Evolutionary conservation across 2,797 vertebrate genomes (phyloP).

Genomic region (Girardinus metallicus): DNA sequence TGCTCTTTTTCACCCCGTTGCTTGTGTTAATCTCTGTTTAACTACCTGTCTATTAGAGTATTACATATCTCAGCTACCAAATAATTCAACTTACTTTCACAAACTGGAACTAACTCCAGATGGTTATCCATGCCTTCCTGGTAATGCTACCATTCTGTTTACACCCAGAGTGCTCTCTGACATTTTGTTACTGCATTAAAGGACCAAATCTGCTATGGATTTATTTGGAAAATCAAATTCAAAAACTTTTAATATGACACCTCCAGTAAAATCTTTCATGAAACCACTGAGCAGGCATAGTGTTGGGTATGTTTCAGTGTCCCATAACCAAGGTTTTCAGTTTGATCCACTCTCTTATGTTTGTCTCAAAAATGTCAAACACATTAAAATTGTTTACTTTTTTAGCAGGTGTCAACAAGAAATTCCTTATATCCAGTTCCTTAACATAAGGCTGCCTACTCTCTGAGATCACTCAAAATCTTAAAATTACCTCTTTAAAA

Average conservation of each 20-base stretch:
- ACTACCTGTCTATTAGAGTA: conserved; percentile 52
- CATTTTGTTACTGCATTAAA: conserved; percentile 3
- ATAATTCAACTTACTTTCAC: conserved; percentile 39
- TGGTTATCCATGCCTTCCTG: conserved; percentile 8
- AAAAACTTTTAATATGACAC: neutral
- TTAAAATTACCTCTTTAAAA: neutral
- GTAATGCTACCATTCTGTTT: conserved; percentile 12
- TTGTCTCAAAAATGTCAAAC: neutral
- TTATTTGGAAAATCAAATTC: neutral
- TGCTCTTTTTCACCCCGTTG: conserved; percentile 39
- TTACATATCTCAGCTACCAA: conserved; percentile 26
- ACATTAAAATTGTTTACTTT: neutral
- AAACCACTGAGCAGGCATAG: neutral
- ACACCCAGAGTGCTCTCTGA: conserved; percentile 66
- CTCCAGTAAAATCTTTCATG: neutral
- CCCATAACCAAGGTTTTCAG: neutral
- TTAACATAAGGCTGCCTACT: neutral
- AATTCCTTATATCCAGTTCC: neutral
- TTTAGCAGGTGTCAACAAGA: neutral
- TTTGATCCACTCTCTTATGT: neutral
- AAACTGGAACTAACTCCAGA: conserved; percentile 25
- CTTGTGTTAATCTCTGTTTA: conserved; percentile 57
- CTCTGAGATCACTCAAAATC: neutral
- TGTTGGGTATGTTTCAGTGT: neutral
- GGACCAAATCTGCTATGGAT: neutral